A percentile compares a stretch with the other conserved stretches of the same genome.
These are phyloP conservation scores for Pangasius macronema DNA, from an alignment of 2,797 vertebrate genomes.

Conservation along the genomic window DNA sequence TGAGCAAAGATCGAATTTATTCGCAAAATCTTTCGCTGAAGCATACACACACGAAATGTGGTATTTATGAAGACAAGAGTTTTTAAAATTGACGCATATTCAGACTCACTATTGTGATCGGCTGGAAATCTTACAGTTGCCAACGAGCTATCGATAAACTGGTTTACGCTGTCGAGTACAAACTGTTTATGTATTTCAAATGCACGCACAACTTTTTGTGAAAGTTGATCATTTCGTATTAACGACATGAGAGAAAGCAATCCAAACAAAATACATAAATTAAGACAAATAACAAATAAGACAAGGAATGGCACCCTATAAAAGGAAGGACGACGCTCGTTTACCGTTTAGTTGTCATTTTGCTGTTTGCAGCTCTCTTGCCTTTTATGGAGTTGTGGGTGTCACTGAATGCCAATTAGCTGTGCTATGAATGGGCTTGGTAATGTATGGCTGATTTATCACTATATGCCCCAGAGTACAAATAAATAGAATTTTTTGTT, in stretches of 20 bases:
- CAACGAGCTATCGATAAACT: too few species aligned
- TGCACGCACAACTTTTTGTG: neutral
- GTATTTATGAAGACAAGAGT: neutral
- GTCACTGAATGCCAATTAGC: neutral
- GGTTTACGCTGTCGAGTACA: too few species aligned
- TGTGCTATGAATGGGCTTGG: neutral
- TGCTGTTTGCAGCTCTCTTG: neutral
- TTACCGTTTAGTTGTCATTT: neutral
- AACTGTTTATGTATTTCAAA: too few species aligned
- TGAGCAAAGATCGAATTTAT: neutral
- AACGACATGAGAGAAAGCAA: neutral
- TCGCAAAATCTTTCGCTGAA: too few species aligned
- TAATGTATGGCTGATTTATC: neutral
- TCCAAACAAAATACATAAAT: neutral
- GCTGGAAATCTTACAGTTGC: too few species aligned
- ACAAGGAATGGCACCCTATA: neutral
- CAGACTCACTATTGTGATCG: too few species aligned
- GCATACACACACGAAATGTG: neutral
- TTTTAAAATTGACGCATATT: neutral
- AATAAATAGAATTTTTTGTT: neutral
- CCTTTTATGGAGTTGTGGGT: neutral
- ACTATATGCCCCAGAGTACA: neutral
- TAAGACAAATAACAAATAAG: neutral
- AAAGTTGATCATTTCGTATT: neutral
- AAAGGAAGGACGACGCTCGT: too few species aligned